A percentile compares a stretch with the other conserved stretches of the same genome.
Evolutionary conservation across 2,797 vertebrate species (phyloP).

Genomic region (Acipenser oxyrinchus): DNA sequence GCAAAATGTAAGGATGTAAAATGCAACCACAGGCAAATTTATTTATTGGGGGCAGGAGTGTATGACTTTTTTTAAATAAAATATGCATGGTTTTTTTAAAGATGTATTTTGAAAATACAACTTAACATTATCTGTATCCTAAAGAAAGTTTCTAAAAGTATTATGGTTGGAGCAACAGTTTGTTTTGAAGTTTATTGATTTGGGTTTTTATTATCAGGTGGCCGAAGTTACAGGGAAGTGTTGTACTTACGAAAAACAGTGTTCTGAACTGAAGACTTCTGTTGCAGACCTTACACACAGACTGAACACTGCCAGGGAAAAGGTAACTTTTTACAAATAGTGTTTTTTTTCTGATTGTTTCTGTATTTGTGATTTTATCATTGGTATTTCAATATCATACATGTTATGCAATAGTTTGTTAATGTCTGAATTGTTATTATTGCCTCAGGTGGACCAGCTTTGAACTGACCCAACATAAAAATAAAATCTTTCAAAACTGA

Average conservation of each 20-base stretch:
- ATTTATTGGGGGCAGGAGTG: too few species aligned
- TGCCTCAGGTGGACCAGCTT: too few species aligned
- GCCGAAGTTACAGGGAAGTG: conserved; percentile 55
- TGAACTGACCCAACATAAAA: too few species aligned
- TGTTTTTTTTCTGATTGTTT: too few species aligned
- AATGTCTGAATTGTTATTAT: too few species aligned
- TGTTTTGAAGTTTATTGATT: not conserved
- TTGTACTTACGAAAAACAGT: conserved; percentile 58
- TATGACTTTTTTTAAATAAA: not conserved
- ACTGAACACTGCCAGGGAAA: conserved; percentile 65
- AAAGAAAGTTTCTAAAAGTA: not conserved
- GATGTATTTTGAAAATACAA: not conserved
- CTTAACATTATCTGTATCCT: not conserved
- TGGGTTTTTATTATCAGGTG: conserved; percentile 49
- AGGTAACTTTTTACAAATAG: conserved; percentile 48
- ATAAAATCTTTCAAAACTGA: too few species aligned
- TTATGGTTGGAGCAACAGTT: not conserved
- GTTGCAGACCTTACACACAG: conserved; percentile 68
- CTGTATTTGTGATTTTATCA: too few species aligned
- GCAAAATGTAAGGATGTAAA: conserved; percentile 51
- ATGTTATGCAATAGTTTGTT: too few species aligned
- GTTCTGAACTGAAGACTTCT: conserved; percentile 55
- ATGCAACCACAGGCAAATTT: not conserved
- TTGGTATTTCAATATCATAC: too few species aligned
- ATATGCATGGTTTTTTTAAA: not conserved